Evolutionary conservation across 2,888 invertebrate species (phyloP).

Genomic region (Protophormia terraenovae): DNA sequence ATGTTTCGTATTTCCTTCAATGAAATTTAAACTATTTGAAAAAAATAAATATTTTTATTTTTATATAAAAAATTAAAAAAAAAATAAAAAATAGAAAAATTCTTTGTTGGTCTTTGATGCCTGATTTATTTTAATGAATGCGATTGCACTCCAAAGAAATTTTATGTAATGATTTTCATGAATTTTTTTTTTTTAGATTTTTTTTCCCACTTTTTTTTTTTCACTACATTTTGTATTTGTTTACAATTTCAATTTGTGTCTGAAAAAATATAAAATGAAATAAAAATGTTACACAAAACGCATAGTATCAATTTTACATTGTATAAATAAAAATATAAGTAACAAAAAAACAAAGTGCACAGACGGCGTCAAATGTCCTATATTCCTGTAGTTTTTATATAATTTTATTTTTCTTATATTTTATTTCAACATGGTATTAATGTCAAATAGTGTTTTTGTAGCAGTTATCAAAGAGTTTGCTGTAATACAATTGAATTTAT

Average conservation of each 20-base stretch:
- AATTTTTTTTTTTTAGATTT: neutral
- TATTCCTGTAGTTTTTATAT: neutral
- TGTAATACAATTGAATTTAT: neutral
- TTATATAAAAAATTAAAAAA: neutral
- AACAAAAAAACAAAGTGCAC: neutral
- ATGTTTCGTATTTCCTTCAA: neutral
- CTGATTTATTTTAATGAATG: slow-evolving; percentile 45
- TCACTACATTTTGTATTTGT: slow-evolving; percentile 17
- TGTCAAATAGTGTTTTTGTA: neutral
- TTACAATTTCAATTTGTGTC: slow-evolving; percentile 44
- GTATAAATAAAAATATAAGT: neutral
- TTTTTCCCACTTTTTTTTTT: too few relatives aligned
- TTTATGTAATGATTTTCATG: slow-evolving; percentile 11
- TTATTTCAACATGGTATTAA: neutral
- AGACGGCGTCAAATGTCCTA: slow-evolving; percentile 43
- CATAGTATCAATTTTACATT: neutral
- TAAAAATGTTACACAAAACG: neutral
- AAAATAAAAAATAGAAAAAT: neutral
- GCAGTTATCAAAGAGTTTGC: neutral
- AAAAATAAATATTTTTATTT: neutral
- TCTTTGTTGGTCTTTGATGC: neutral
- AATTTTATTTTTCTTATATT: neutral
- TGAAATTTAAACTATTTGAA: neutral
- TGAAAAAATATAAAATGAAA: neutral
- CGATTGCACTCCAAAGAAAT: slow-evolving; percentile 4